Percentiles rank a stretch among this genome's conserved stretches.
These are phyloP conservation scores for Drosophila tropicalis DNA, from an alignment of 1,140 invertebrate genomes.

Conservation along the genomic window DNA sequence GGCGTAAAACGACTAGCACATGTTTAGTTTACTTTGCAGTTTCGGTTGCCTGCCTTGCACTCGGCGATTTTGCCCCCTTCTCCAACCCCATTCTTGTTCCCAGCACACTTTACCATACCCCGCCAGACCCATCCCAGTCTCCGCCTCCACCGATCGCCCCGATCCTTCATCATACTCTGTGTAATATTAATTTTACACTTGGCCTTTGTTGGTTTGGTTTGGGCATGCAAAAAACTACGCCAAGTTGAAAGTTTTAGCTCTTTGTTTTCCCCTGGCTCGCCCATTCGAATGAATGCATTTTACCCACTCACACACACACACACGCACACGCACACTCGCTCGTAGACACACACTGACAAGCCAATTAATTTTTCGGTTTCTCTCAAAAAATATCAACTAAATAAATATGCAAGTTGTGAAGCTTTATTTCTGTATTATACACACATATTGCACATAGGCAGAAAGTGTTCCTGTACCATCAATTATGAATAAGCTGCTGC, in stretches of 20 bases:
- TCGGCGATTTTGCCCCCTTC: constrained; percentile 30
- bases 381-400: constrained; percentile 74
- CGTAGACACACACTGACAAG: constrained; percentile 44
- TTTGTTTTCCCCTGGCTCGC: constrained; percentile 42
- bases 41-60: constrained; percentile 75
- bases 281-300: not conserved
- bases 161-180: constrained; percentile 39
- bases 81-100: not conserved
- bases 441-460: constrained; percentile 20
- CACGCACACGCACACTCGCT: not conserved
- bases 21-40: constrained; percentile 81
- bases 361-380: constrained; percentile 74
- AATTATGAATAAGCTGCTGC: constrained; percentile 62
- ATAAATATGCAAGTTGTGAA: constrained; percentile 67
- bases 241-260: constrained; percentile 31
- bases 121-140: not conserved
- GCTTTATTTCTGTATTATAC: constrained; percentile 34
- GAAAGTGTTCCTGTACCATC: constrained; percentile 69
- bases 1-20: constrained; percentile 73
- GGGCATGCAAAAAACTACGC: constrained; percentile 24
- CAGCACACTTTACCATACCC: not conserved
- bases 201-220: constrained; percentile 68
- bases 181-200: constrained; percentile 82
- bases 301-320: not conserved
- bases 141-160: not conserved